These are phyloP conservation scores for Laticauda laticaudata DNA, from an alignment of 2,113 vertebrate genomes.

Conservation along the genomic window DNA sequence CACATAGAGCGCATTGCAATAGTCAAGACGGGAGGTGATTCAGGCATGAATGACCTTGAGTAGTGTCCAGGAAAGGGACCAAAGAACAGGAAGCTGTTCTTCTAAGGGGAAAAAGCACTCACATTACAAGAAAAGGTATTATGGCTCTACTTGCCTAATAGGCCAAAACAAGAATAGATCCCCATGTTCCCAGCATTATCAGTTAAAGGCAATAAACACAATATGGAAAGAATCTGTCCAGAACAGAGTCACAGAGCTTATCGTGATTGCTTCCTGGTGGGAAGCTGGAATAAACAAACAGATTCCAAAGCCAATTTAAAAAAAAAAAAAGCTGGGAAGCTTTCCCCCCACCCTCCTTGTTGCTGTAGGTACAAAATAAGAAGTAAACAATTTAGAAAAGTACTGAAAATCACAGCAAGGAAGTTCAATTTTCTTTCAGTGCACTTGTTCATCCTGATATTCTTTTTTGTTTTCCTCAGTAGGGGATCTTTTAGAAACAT, in stretches of 20 bases:
- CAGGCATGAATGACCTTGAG: not conserved
- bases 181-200: slow-evolving; percentile 72
- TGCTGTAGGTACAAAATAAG: slow-evolving; percentile 79
- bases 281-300: slow-evolving; percentile 71
- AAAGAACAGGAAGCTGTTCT: not conserved
- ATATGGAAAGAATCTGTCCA: slow-evolving; percentile 69
- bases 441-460: slow-evolving; percentile 65
- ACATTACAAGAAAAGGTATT: slow-evolving; percentile 30
- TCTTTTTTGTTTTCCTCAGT: slow-evolving; percentile 45
- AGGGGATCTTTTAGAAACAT: not conserved
- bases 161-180: slow-evolving; percentile 67
- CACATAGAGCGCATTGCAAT: not conserved
- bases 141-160: slow-evolving; percentile 51
- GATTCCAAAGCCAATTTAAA: slow-evolving; percentile 65
- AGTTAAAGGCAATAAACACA: slow-evolving; percentile 58
- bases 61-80: not conserved
- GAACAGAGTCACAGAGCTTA: slow-evolving; percentile 71
- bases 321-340: slow-evolving; percentile 56
- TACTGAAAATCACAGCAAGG: slow-evolving; percentile 73
- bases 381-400: slow-evolving; percentile 78
- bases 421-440: slow-evolving; percentile 71
- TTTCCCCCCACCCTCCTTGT: slow-evolving; percentile 62
- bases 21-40: not conserved
- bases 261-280: slow-evolving; percentile 84
- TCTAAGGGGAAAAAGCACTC: slow-evolving; percentile 17